Base-by-base conservation (phyloP, 2,888 invertebrate species). In the Cataglyphis livida region DNA sequence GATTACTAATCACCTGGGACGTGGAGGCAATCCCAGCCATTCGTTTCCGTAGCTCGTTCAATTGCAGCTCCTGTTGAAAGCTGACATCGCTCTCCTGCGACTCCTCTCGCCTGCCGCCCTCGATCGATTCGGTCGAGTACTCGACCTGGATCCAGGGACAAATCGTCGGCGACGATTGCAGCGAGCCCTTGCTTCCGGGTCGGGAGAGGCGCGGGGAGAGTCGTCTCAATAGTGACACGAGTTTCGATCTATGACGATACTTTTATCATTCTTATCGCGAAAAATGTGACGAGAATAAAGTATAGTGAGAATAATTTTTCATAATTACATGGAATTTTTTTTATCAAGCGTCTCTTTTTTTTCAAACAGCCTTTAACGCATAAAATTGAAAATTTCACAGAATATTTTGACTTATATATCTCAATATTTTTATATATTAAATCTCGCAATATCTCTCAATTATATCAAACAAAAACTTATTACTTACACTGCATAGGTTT, bases 111-210 rank as follows among this genome's bases (percentile, higher is more conserved):
- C 84, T 87, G 18, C 86, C 82, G 9, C 76, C 87, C 83, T 92
- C 91, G 44, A 92, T 89, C 66, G 92, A 90, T 70, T 93, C 93
- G 59, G 90, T 86, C 62, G 94, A 93, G 76, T 93, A 94, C 84
- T 94, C 94, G 21, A 94, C 93, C 85, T 92, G 93, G 61, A 94
- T 91, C 94, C 94, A 94, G 21, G 94, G 94, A 41, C 93, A 94
- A 32, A 92, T 90, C 57, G 91, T 93, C 18, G 94, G 93, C 4
- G 94, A 93, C 3, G 94, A 91, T 38, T 92, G 92, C 74, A 93
- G 66, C 5, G 93, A 92, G 44, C 85, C 89, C 84, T 93, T 94
- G 74, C 91, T 91, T 57, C 88, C 87, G 0, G 94, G 93, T 44
- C 94, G 92, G 25, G 94, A 92, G 3, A 94, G 84, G 28, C 94